A percentile compares a stretch with the other conserved stretches of the same genome.
Conservation (phyloP, 2,888 invertebrate genomes). For the Rhimphoctona megacephalus region DNA sequence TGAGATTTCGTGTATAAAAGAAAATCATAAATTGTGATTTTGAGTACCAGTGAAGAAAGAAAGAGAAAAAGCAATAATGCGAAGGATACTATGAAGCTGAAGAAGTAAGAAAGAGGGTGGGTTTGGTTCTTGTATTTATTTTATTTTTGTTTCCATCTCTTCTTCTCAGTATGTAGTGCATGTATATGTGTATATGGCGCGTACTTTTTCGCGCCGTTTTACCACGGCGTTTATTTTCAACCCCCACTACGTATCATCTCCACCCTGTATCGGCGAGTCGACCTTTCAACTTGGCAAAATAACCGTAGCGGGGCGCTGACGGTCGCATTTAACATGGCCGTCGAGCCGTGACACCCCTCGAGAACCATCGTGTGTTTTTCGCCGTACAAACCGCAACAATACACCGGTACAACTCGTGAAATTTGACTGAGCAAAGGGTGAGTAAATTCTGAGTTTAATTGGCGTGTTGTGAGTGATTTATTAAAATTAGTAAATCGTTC, state of each 20-base stretch:
- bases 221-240: constrained; percentile 24
- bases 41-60: not conserved
- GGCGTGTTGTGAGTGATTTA: constrained; percentile 3
- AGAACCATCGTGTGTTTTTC: constrained; percentile 73
- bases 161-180: not conserved
- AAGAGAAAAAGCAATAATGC: constrained; percentile 1
- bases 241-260: constrained; percentile 11
- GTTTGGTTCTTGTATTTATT: not conserved
- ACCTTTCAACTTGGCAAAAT: constrained; percentile 54
- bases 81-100: constrained; percentile 12
- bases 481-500: not conserved
- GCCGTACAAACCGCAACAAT: constrained; percentile 40
- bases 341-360: constrained; percentile 75
- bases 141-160: not conserved
- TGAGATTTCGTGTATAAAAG: not conserved
- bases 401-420: constrained; percentile 38
- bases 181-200: constrained; percentile 39
- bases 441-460: constrained; percentile 14
- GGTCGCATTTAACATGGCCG: constrained; percentile 78
- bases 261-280: constrained; percentile 39
- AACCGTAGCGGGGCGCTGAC: constrained; percentile 75
- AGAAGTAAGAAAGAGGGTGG: constrained; percentile 27
- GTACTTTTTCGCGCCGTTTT: constrained; percentile 49
- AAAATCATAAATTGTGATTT: not conserved
- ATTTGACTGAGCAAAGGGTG: constrained; percentile 35